Base-by-base conservation (phyloP, 2,888 invertebrate genomes). In the Nasonia oneida region DNA sequence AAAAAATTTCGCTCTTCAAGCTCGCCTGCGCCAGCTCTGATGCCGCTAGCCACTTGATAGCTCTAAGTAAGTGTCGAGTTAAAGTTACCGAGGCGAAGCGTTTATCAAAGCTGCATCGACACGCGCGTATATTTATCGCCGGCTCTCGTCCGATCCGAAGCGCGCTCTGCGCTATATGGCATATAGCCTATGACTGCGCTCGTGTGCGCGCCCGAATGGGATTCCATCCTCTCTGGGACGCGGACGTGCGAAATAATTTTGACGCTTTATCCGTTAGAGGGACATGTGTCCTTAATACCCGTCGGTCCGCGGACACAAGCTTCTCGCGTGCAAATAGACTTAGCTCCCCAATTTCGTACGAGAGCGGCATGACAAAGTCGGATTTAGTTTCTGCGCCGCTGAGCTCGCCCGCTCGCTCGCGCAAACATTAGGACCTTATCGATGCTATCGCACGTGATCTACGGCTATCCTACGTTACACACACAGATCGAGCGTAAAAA, bases 161-260 rank as follows among this genome's bases (percentile, higher is more conserved):
- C 29, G 29, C 29, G 29, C 29, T 1, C 29, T 29, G 29, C 29
- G 29, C 29, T 29, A 29, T 29, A 29, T 29, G 29, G 29, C 29
- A 29, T 29, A 29, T 29, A 29, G 29, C 29, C 29, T 29, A 29
- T 29, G 29, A 1, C n/a, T 15, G 57, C n/a, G 3, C 8, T 42
- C 42, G n/a, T 15, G 18, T n/a, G 57, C 15, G 57, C 10, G 57
- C 18, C 6, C 57, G 23, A 61, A 61, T 61, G 6, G 57, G 57
- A 61, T 61, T n/a, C 47, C 12, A 8, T 10, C 10, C 42, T 42
- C 6, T 42, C 33, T 50, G 75, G 37, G 82, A 77, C 83, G 18
- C 61, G 71, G 57, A n/a, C 71, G 71, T 83, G 83, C 78, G 83
- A 83, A 78, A 78, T 83, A 78, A 83, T 83, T 78, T 83, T 61